Evolutionary conservation across 1,140 invertebrate genomes (phyloP).

Genomic region (Drosophila rufa): DNA sequence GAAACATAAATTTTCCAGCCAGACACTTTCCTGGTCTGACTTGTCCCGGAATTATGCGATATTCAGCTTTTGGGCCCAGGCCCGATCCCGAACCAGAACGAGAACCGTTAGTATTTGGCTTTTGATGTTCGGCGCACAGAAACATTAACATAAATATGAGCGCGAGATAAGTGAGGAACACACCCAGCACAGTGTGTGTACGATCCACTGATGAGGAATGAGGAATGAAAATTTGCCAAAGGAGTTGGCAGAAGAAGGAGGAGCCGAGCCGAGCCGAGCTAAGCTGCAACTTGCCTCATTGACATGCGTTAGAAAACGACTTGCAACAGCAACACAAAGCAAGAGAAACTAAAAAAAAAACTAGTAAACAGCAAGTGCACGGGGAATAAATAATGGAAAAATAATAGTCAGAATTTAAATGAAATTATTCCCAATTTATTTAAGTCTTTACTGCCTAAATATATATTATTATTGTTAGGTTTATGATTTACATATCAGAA

Average conservation of each 20-base stretch:
- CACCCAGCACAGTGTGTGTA: conserved; percentile 44
- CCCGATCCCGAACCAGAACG: conserved; percentile 16
- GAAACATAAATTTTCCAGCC: conserved; percentile 76
- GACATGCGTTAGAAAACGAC: conserved; percentile 78
- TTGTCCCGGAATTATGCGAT: conserved; percentile 33
- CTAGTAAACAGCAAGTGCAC: conserved; percentile 8
- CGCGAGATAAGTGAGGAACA: conserved; percentile 76
- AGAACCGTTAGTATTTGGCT: conserved; percentile 69
- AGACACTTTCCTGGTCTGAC: conserved; percentile 68
- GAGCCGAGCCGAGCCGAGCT: not conserved
- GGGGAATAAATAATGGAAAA: no score
- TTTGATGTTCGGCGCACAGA: conserved; percentile 76
- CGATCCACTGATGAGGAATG: conserved; percentile 34
- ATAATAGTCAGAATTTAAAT: no score
- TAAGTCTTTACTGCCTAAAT: no score
- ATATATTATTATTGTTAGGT: not conserved
- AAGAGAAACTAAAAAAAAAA: conserved; percentile 1
- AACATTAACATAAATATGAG: conserved; percentile 82
- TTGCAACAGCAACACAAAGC: conserved; percentile 17
- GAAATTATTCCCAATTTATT: no score
- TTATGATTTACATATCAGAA: no score
- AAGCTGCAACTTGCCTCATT: conserved; percentile 60
- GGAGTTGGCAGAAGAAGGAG: conserved; percentile 36
- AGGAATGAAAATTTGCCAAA: conserved; percentile 47
- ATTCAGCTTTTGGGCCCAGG: not conserved